These are phyloP conservation scores for Isurus oxyrinchus DNA, from an alignment of 2,113 vertebrate species.

Conservation along the genomic window DNA sequence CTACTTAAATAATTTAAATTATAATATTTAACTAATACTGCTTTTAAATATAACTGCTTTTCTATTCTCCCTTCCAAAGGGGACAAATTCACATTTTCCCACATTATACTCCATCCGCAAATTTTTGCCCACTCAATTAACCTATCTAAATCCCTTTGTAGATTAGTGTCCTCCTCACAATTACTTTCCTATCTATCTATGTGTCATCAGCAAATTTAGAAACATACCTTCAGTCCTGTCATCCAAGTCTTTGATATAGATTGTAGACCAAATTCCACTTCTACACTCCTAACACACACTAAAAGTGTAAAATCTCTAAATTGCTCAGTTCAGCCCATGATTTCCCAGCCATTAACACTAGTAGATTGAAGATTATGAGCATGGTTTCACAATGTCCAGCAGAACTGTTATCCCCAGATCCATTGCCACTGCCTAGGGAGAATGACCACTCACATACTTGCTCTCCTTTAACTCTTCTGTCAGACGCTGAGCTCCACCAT, in stretches of 20 bases:
- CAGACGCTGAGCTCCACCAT: not conserved
- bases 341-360: not conserved
- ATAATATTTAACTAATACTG: too few relatives aligned
- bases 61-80: not conserved
- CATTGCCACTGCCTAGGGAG: not conserved
- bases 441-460: not conserved
- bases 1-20: too few relatives aligned
- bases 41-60: too few relatives aligned
- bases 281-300: not conserved
- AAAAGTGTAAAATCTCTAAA: not conserved
- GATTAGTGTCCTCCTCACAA: too few relatives aligned
- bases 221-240: too few relatives aligned
- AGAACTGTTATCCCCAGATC: not conserved
- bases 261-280: not conserved
- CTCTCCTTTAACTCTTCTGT: not conserved
- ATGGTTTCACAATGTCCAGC: not conserved
- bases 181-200: too few relatives aligned
- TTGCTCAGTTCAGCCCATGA: not conserved
- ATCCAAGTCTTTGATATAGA: too few relatives aligned
- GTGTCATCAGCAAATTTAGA: too few relatives aligned
- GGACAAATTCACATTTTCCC: too few relatives aligned
- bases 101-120: too few relatives aligned
- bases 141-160: too few relatives aligned
- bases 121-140: too few relatives aligned
- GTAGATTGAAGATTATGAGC: not conserved